Percentiles rank a stretch among this genome's conserved stretches.
Evolutionary conservation across 2,113 vertebrate genomes (phyloP).

Genomic region (Vombatus ursinus): DNA sequence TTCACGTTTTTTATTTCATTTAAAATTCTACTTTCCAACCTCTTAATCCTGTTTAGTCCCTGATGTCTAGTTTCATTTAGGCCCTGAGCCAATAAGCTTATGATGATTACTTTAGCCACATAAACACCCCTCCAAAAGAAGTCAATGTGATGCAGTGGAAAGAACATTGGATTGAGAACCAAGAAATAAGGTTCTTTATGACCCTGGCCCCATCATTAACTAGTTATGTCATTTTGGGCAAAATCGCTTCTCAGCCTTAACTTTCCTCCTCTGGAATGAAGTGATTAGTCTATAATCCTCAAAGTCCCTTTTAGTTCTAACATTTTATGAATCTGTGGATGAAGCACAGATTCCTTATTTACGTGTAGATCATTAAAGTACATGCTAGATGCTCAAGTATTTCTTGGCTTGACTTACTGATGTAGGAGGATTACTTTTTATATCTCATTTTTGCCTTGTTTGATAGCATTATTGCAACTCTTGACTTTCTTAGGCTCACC

Average conservation of each 20-base stretch:
- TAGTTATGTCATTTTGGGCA: background rate
- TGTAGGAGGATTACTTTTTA: background rate
- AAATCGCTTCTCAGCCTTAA: background rate
- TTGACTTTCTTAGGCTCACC: background rate
- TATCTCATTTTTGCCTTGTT: background rate
- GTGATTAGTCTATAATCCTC: background rate
- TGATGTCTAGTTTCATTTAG: background rate
- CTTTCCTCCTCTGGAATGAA: background rate
- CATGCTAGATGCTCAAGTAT: background rate
- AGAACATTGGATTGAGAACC: background rate
- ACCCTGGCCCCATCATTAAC: background rate
- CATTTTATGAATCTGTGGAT: background rate
- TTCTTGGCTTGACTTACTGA: background rate
- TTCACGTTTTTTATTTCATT: background rate
- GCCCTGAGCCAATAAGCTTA: background rate
- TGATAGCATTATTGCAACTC: background rate
- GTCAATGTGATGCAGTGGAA: background rate
- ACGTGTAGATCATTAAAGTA: background rate
- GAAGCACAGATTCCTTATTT: background rate
- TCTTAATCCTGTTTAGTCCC: background rate
- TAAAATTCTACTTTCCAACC: background rate
- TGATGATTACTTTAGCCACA: background rate
- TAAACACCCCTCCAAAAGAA: background rate
- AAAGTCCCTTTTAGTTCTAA: background rate
- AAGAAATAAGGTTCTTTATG: background rate